Evolutionary conservation across 2,888 invertebrate species (phyloP), one percentile per base, ranked within the genome.

Genomic region (Stegana nigrithorax): DNA sequence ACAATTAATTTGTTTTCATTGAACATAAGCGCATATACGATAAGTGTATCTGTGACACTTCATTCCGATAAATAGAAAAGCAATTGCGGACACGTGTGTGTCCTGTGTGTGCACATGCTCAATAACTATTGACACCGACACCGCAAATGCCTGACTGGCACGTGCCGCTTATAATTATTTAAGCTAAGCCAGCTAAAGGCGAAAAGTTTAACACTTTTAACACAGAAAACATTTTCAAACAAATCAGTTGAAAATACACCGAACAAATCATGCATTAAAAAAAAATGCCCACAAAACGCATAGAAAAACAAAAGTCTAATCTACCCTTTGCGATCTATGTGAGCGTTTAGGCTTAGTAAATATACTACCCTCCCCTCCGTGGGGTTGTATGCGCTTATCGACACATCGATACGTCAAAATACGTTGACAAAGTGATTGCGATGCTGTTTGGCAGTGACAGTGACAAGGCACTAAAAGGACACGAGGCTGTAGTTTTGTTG

Each of bases 211-310:
- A 67, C 66, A 71, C 73, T 68, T 67, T 57, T 39, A 39, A 2
- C 39, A 39, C 19, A 8, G n/a, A 51, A 60, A 71, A 70, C 62
- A 72, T 69, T 73, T 72, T 68, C 66, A 53, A 55, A 64, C 58
- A 47, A 69, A n/a, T n/a, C n/a, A n/a, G n/a, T n/a, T n/a, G n/a
- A n/a, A 70, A 75, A 73, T 73, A 75, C 71, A 70, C 42, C 65
- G 70, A 73, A 78, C 76, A 75, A 80, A 81, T 81, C 74, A 78
- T 72, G 80, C 73, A 72, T n/a, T n/a, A n/a, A n/a, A n/a, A n/a
- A 69, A 76, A 75, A 78, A 78, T 80, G 68, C 59, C n/a, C n/a
- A n/a, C 62, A 55, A 62, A 66, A 62, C 69, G n/a, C n/a, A n/a
- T n/a, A n/a, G n/a, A 67, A 65, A 70, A 68, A 65, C 58, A 69